Evolutionary conservation across 2,113 vertebrate species (phyloP).

Genomic region (Catharus bicknelli): DNA sequence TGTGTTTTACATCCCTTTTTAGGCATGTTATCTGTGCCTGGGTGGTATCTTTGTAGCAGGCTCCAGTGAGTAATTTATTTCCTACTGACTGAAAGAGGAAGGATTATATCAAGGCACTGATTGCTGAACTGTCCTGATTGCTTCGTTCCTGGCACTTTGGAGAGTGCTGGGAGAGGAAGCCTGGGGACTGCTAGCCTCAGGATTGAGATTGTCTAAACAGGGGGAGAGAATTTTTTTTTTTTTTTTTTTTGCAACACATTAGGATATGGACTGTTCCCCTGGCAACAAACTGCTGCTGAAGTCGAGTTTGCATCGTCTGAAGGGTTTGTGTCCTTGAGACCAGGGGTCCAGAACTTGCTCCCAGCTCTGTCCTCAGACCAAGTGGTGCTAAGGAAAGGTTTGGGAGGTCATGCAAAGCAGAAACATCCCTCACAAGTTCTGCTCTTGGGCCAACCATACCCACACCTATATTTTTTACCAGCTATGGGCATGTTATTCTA

Average conservation of each 20-base stretch:
- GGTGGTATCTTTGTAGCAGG: neutral
- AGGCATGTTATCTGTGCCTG: neutral
- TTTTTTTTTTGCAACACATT: neutral
- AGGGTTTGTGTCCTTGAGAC: neutral
- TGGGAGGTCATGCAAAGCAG: neutral
- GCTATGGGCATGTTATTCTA: neutral
- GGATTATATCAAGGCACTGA: neutral
- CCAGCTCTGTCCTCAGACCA: neutral
- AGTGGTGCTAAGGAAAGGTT: neutral
- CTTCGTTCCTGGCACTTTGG: neutral
- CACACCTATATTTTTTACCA: neutral
- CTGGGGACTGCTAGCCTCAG: neutral
- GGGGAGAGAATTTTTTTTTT: neutral
- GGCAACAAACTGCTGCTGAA: neutral
- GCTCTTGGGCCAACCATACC: rapidly evolving
- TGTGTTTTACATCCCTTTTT: neutral
- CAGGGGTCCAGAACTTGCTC: neutral
- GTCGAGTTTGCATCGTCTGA: neutral
- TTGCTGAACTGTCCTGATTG: neutral
- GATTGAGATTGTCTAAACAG: neutral
- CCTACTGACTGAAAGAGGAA: neutral
- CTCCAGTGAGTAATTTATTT: neutral
- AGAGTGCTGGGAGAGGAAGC: neutral
- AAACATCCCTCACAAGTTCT: neutral
- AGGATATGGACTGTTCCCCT: neutral